Evolutionary conservation across 1,140 invertebrate species (phyloP).

Genomic region (Forficula auricularia): DNA sequence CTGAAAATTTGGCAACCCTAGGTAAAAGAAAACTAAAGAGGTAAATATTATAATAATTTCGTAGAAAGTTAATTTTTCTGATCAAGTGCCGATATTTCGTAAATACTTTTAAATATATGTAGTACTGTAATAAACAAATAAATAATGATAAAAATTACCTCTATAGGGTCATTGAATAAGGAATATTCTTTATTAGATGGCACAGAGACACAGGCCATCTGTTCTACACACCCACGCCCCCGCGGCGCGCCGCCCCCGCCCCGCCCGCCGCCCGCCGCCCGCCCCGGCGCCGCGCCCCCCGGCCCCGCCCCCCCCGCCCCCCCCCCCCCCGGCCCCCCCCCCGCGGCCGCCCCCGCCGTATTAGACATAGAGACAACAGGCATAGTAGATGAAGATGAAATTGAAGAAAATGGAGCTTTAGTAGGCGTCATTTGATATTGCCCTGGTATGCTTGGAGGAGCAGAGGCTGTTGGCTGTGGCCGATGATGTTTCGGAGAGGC

Average conservation of each 20-base stretch:
- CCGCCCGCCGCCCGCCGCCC: no score
- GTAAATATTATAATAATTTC: no score
- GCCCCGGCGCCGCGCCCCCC: constrained; percentile 18
- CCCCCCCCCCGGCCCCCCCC: background rate
- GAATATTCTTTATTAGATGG: constrained; percentile 44
- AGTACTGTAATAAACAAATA: no score
- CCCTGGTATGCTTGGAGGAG: constrained; percentile 25
- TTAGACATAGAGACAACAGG: no score
- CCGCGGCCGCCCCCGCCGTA: no score
- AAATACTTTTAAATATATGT: no score
- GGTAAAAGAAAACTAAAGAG: no score
- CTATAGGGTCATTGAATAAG: constrained; percentile 56
- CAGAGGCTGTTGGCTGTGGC: constrained; percentile 32
- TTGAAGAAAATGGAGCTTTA: constrained; percentile 22
- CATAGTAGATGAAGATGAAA: constrained; percentile 8
- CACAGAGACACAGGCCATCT: background rate
- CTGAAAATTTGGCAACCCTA: no score
- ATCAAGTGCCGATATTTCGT: no score
- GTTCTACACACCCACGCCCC: background rate
- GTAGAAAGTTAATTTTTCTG: no score
- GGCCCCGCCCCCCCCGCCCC: constrained; percentile 5
- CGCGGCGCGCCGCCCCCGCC: constrained; percentile 4
- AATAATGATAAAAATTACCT: constrained; percentile 25
- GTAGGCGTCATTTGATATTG: constrained; percentile 18
- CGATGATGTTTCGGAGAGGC: constrained; percentile 33